Conservation (phyloP, 2,888 invertebrate species). For the Apocheima hispidaria region DNA sequence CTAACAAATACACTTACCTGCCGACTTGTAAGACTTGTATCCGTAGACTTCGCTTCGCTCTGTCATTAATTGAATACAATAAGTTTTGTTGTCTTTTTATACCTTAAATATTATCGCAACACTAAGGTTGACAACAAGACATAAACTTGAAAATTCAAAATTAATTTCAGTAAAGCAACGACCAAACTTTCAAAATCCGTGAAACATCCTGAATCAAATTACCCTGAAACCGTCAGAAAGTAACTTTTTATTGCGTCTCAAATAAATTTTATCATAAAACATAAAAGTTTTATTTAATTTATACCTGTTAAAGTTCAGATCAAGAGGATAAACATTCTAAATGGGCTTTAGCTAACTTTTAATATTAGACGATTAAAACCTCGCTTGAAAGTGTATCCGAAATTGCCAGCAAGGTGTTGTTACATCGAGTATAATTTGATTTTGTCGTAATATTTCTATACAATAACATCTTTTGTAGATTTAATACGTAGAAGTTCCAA, state of each 20-base stretch:
- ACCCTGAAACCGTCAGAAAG: conserved; percentile 30
- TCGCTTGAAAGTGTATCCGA: neutral
- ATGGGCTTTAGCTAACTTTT: conserved; percentile 36
- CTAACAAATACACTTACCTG: too few species aligned
- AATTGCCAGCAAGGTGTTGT: neutral
- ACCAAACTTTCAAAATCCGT: conserved; percentile 27
- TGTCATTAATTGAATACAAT: neutral
- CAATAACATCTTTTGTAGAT: neutral
- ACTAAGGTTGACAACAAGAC: conserved; percentile 27
- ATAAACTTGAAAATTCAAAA: conserved; percentile 24
- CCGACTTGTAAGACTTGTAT: too few species aligned
- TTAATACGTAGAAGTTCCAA: neutral
- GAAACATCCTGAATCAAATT: conserved; percentile 32
- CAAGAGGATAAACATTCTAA: conserved; percentile 37
- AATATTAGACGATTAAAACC: conserved; percentile 36
- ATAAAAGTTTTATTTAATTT: conserved; percentile 44
- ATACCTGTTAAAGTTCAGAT: conserved; percentile 35
- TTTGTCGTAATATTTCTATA: neutral
- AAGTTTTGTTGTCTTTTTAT: neutral
- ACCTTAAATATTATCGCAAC: conserved; percentile 17
- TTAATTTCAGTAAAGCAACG: conserved; percentile 25
- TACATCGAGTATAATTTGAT: conserved; percentile 2
- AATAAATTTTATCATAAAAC: conserved; percentile 33
- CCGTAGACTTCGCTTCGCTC: neutral
- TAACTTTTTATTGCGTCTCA: conserved; percentile 33